Evolutionary conservation across 2,113 vertebrate genomes (phyloP).

Genomic region (Oreochromis spilurus): DNA sequence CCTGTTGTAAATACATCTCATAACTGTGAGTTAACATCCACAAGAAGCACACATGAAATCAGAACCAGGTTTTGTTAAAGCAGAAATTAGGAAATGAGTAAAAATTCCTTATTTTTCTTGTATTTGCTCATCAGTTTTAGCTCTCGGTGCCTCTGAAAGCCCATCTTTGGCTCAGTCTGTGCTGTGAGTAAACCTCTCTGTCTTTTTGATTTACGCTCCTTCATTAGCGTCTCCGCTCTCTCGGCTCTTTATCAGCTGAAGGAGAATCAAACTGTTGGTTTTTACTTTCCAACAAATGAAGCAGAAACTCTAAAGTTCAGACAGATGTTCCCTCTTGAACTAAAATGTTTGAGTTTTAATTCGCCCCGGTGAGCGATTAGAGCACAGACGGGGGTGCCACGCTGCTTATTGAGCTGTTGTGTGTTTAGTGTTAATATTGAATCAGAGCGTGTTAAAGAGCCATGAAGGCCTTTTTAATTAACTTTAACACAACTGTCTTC

Average conservation of each 20-base stretch:
- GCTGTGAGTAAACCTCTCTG: neutral
- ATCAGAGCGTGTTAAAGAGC: slow-evolving; percentile 34
- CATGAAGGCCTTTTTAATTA: slow-evolving; percentile 3
- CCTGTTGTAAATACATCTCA: neutral
- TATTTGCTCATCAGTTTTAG: neutral
- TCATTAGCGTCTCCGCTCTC: slow-evolving; percentile 6
- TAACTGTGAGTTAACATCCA: neutral
- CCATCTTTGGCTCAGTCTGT: neutral
- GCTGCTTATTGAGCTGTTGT: neutral
- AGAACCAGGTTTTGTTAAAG: neutral
- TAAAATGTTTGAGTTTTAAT: slow-evolving; percentile 35
- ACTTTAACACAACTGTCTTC: neutral
- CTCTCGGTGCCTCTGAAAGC: neutral
- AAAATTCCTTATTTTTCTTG: neutral
- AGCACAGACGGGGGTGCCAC: neutral
- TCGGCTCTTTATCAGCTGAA: neutral
- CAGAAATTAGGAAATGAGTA: neutral
- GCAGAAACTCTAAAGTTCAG: slow-evolving; percentile 21
- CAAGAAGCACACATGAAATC: neutral
- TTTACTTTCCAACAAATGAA: slow-evolving; percentile 27
- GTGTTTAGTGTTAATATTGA: slow-evolving; percentile 49
- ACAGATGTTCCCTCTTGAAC: slow-evolving; percentile 34
- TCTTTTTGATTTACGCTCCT: slow-evolving; percentile 27
- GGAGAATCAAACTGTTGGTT: slow-evolving; percentile 20
- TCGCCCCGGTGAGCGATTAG: neutral